phyloP scores from a whole-genome alignment of 2,888 invertebrate species.

The Mythimna albipuncta region DNA sequence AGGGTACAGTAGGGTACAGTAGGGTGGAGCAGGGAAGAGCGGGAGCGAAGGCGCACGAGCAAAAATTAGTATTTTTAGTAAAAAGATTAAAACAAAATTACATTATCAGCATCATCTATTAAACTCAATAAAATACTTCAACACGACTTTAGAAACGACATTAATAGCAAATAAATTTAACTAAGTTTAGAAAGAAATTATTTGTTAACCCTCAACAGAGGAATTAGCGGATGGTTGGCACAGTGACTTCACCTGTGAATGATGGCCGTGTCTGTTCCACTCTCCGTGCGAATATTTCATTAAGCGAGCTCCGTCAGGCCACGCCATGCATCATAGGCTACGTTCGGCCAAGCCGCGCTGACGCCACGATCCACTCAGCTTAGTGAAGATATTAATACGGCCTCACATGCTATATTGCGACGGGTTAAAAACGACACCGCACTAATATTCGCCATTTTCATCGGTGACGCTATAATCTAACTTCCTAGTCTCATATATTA shows the following conservation, averaged over 20 bases:
- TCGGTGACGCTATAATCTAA: constrained; percentile 38
- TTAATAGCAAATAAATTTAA: neutral
- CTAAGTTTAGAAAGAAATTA: neutral
- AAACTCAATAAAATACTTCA: neutral
- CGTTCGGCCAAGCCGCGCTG: constrained; percentile 81
- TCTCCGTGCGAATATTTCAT: constrained; percentile 87
- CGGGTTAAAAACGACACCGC: constrained; percentile 58
- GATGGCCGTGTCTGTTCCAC: constrained; percentile 85
- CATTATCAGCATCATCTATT: too few relatives aligned
- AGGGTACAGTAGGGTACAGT: too few relatives aligned
- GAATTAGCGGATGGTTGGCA: constrained; percentile 72
- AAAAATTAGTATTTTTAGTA: too few relatives aligned
- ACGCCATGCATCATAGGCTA: constrained; percentile 87
- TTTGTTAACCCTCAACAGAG: constrained; percentile 45
- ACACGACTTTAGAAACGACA: neutral
- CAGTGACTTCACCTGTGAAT: constrained; percentile 84
- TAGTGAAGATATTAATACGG: constrained; percentile 86
- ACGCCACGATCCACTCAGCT: constrained; percentile 86
- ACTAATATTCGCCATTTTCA: constrained; percentile 53
- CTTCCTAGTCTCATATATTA: constrained; percentile 47
- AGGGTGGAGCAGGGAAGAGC: too few relatives aligned
- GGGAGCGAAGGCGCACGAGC: too few relatives aligned
- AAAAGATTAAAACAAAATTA: too few relatives aligned
- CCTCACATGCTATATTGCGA: constrained; percentile 75
- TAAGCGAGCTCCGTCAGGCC: constrained; percentile 83